Base-by-base conservation (phyloP, 2,888 invertebrate genomes). In the Latheticus oryzae region DNA sequence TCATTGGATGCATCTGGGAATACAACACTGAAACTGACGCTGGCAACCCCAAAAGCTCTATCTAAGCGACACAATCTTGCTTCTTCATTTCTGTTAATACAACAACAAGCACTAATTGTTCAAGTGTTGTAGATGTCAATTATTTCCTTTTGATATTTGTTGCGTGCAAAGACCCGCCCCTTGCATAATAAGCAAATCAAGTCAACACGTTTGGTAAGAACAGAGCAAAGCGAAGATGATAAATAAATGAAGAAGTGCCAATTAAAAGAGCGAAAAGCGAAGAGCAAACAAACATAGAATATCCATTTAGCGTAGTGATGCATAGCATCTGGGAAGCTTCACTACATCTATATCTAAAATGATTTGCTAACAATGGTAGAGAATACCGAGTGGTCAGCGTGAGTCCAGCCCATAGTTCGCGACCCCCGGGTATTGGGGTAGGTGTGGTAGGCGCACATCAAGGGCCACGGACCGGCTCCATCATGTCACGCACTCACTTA, bases 401-500 rank as follows among this genome's bases (percentile, higher is more conserved):
- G 69, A 67, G 73, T 76, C 75, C 76, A 76, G 67, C 76, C 76
- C 72, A 76, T 76, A 55, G 71, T 73, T 68, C 75, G 73, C 64
- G 73, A 67, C 61, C 77, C 76, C 66, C 75, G 65, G 69, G 73
- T 75, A 69, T 74, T 77, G 63, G 79, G 79, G 71, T 79, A 78
- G 65, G 79, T 79, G 72, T 79, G 76, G 74, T 78, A 79, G 67
- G 77, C 74, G 69, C 76, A 76, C 78, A 78, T 78, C 67, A 71
- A 70, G 67, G 70, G 67, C 62, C 61, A 28, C 52, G 58, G 66
- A 56, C 60, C 57, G 26, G 56, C 8, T 8, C 5, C n/a, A 30
- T 43, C 48, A 58, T 58, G 26, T 35, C 38, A 43, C 60, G 48
- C 57, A 42, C 43, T 33, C 57, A 60, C 57, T 28, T n/a, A 45